A percentile compares a stretch with the other conserved stretches of the same genome.
phyloP scores from a whole-genome alignment of 1,140 invertebrate genomes.

The Himalopsyche phryganea region DNA sequence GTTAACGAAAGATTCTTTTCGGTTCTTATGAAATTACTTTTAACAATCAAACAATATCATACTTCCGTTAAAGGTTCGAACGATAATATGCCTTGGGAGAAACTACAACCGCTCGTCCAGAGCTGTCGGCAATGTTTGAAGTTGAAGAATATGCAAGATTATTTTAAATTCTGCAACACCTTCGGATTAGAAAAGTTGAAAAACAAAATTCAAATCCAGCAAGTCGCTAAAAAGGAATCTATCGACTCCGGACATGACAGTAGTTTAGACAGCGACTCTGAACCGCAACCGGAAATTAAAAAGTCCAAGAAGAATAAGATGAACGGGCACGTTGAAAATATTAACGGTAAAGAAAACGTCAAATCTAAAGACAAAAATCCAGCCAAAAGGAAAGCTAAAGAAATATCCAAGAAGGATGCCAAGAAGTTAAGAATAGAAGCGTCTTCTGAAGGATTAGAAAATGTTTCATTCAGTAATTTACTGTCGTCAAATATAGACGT shows the following conservation, averaged over 20 bases:
- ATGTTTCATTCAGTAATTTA: conserved; percentile 37
- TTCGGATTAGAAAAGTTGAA: conserved; percentile 25
- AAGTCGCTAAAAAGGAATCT: conserved; percentile 13
- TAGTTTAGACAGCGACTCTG: conserved; percentile 11
- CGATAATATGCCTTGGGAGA: conserved; percentile 22
- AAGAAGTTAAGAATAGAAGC: conserved; percentile 38
- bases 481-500: conserved; percentile 23
- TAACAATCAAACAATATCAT: conserved; percentile 24
- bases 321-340: conserved; percentile 14
- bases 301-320: conserved; percentile 10
- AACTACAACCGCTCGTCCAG: conserved; percentile 18
- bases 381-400: conserved; percentile 14
- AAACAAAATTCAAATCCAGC: conserved; percentile 8
- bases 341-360: conserved; percentile 20
- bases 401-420: conserved; percentile 40
- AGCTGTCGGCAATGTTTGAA: conserved; percentile 13
- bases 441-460: conserved; percentile 40
- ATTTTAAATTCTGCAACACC: conserved; percentile 30
- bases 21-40: conserved; percentile 25
- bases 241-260: conserved; percentile 30
- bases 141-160: conserved; percentile 28
- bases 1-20: conserved; percentile 28
- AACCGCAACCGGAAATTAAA: conserved; percentile 2
- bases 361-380: conserved; percentile 11
- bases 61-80: conserved; percentile 9